Evolutionary conservation across 2,113 vertebrate species (phyloP).

Genomic region (Chamaea fasciata): DNA sequence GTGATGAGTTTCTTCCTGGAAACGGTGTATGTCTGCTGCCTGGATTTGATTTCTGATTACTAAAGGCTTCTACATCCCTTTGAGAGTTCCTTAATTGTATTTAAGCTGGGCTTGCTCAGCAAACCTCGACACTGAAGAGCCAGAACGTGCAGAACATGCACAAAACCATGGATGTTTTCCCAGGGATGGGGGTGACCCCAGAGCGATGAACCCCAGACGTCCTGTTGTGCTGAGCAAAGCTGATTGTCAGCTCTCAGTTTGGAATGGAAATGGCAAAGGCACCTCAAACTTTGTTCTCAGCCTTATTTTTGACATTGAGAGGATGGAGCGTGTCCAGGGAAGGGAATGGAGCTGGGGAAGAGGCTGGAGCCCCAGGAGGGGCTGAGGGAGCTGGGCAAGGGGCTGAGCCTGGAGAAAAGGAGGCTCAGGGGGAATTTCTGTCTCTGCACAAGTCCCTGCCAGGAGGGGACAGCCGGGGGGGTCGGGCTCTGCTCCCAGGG

Average conservation of each 20-base stretch:
- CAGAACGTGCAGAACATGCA: neutral
- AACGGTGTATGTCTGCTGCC: neutral
- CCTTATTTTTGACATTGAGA: neutral
- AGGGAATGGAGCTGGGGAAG: neutral
- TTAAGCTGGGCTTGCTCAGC: neutral
- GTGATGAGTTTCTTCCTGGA: neutral
- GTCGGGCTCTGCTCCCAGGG: neutral
- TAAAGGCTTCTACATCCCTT: neutral
- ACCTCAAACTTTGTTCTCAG: neutral
- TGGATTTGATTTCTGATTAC: neutral
- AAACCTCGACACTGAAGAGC: neutral
- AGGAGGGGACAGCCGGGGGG: neutral
- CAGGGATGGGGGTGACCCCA: neutral
- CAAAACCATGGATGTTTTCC: neutral
- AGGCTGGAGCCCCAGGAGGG: neutral
- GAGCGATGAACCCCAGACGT: no score
- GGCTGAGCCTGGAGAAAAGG: neutral
- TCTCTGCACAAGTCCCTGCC: neutral
- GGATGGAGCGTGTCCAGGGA: rapidly evolving
- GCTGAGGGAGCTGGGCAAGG: neutral
- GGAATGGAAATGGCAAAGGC: neutral
- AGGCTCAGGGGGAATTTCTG: neutral
- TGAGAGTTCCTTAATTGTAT: neutral
- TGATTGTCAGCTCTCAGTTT: neutral
- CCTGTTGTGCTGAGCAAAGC: neutral